A percentile compares a stretch with the other conserved stretches of the same genome.
phyloP scores from a whole-genome alignment of 2,797 vertebrate species.

The Sebastiscus albofasciatus region DNA sequence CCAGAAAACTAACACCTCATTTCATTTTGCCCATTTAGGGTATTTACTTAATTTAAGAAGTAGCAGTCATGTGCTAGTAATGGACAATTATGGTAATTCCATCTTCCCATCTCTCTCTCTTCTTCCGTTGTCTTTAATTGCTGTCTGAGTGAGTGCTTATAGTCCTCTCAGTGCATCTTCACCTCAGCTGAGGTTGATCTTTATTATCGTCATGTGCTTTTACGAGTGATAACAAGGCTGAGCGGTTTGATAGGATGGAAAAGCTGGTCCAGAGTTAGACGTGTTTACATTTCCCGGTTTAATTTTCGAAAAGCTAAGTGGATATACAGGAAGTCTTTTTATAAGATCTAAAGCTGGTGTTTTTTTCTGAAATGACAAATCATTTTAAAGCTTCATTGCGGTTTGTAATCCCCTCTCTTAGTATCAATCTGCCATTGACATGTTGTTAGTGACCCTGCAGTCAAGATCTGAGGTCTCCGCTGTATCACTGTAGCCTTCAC shows the following conservation, averaged over 20 bases:
- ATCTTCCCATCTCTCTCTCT: neutral
- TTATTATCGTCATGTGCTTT: neutral
- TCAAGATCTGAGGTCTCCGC: constrained; percentile 14
- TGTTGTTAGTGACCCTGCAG: neutral
- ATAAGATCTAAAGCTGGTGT: neutral
- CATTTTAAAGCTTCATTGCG: neutral
- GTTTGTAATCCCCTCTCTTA: neutral
- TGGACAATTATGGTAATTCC: constrained; percentile 9
- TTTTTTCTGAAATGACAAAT: neutral
- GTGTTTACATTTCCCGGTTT: neutral
- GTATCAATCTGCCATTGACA: neutral
- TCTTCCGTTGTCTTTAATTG: neutral
- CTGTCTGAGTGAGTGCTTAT: neutral
- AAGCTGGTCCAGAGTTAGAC: neutral
- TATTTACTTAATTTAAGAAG: constrained; percentile 37
- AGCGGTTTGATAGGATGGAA: neutral
- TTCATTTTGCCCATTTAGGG: constrained; percentile 38
- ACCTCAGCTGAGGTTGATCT: neutral
- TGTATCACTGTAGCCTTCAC: constrained; percentile 53
- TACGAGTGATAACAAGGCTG: neutral
- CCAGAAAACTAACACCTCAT: constrained; percentile 35
- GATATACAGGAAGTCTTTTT: neutral
- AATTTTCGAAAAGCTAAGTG: neutral
- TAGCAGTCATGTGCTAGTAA: constrained; percentile 18
- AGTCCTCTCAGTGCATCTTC: neutral